phyloP scores from a whole-genome alignment of 64 coral and sea anemone genomes.

The Pocillopora verrucosa region DNA sequence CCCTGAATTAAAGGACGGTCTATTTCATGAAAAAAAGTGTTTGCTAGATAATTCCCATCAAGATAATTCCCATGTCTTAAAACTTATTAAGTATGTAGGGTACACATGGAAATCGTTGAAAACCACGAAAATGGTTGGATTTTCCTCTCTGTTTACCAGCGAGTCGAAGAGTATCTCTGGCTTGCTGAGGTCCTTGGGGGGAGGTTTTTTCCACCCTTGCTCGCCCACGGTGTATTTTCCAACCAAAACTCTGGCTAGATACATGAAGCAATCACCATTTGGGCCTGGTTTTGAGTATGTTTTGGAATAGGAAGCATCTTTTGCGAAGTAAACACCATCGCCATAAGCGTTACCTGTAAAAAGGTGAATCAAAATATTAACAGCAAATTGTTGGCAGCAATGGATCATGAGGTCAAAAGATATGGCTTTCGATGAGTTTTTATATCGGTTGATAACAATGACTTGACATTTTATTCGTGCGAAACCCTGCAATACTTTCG shows the following conservation, averaged over 20 bases:
- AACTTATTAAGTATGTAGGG: conserved; percentile 36
- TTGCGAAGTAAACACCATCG: conserved; percentile 51
- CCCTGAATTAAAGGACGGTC: too few relatives aligned
- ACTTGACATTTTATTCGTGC: too few relatives aligned
- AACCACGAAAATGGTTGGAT: conserved; percentile 37
- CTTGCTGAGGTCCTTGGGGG: background rate
- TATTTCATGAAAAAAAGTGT: too few relatives aligned
- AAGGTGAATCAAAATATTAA: background rate
- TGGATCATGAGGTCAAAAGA: too few relatives aligned
- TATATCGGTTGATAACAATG: too few relatives aligned
- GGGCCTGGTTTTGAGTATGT: background rate
- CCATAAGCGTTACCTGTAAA: background rate
- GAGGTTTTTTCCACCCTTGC: background rate
- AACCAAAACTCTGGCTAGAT: conserved; percentile 29
- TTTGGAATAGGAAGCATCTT: conserved; percentile 1
- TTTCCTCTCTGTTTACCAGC: background rate
- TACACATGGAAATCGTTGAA: conserved; percentile 40
- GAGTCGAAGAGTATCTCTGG: conserved; percentile 48
- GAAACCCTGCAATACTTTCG: too few relatives aligned
- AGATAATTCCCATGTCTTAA: background rate
- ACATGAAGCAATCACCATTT: conserved; percentile 20
- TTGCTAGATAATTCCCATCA: too few relatives aligned
- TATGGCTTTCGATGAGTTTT: too few relatives aligned
- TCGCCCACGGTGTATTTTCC: conserved; percentile 16
- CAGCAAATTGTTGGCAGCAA: too few relatives aligned